phyloP scores from a whole-genome alignment of 2,797 vertebrate species.

The Poecilia velifera region DNA sequence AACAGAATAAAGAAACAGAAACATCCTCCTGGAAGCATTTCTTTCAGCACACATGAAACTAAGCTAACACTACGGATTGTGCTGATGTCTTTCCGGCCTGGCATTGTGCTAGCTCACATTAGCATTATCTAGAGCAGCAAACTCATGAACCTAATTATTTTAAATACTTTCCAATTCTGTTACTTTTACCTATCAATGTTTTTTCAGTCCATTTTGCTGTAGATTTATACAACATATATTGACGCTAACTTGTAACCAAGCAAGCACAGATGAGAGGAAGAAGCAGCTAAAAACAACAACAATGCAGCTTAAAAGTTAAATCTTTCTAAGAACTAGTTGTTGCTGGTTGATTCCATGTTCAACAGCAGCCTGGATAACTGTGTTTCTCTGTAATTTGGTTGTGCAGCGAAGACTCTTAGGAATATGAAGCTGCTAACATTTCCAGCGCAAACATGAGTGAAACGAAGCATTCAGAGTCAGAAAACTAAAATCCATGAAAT shows the following conservation, averaged over 20 bases:
- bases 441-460: background rate
- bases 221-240: background rate
- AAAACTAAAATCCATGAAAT: conserved; percentile 3
- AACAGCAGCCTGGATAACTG: background rate
- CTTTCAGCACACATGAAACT: no score
- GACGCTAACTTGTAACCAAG: background rate
- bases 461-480: background rate
- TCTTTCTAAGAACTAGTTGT: background rate
- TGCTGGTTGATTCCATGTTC: background rate
- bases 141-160: background rate
- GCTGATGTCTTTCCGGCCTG: background rate
- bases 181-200: background rate
- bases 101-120: background rate
- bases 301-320: background rate
- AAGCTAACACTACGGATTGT: no score
- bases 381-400: background rate
- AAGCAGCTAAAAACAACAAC: background rate
- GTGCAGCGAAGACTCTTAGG: background rate
- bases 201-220: background rate
- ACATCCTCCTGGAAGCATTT: no score
- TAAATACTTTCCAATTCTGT: background rate
- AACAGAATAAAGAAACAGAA: no score
- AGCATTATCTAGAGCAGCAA: background rate
- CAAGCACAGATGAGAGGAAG: background rate
- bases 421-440: background rate